Conservation (phyloP, 2,113 vertebrate genomes). For the Phasianus colchicus region DNA sequence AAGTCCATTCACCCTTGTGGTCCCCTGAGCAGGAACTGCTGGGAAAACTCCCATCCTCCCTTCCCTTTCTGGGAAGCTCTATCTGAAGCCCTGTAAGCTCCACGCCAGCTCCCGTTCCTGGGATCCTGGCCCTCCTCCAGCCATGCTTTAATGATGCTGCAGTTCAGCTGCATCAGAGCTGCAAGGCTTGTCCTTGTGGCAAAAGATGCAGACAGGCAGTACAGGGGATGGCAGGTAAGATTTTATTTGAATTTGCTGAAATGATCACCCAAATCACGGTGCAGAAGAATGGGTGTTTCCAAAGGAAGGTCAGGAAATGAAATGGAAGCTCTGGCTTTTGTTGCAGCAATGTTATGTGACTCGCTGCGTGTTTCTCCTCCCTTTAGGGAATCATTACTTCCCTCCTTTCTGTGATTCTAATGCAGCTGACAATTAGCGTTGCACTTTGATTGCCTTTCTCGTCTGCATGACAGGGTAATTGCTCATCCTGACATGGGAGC, state of each 20-base stretch:
- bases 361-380: neutral
- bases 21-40: neutral
- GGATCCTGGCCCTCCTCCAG: neutral
- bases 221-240: neutral
- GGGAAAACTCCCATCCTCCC: neutral
- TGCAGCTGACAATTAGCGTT: neutral
- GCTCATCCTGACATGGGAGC: neutral
- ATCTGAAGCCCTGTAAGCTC: neutral
- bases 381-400: neutral
- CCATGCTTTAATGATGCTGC: neutral
- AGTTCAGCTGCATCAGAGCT: neutral
- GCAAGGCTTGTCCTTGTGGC: neutral
- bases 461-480: neutral
- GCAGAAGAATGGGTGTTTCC: neutral
- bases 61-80: neutral
- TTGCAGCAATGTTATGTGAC: fast-evolving
- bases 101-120: neutral
- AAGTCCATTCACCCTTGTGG: neutral
- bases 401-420: neutral
- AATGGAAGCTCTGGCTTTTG: neutral
- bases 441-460: neutral
- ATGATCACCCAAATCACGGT: neutral
- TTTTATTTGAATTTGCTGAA: neutral
- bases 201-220: neutral
- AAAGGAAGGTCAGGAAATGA: neutral